Percentiles rank a stretch among this genome's conserved stretches.
Evolutionary conservation across 2,113 vertebrate genomes (phyloP).

Genomic region (Pseudolaguvia tuberculata): DNA sequence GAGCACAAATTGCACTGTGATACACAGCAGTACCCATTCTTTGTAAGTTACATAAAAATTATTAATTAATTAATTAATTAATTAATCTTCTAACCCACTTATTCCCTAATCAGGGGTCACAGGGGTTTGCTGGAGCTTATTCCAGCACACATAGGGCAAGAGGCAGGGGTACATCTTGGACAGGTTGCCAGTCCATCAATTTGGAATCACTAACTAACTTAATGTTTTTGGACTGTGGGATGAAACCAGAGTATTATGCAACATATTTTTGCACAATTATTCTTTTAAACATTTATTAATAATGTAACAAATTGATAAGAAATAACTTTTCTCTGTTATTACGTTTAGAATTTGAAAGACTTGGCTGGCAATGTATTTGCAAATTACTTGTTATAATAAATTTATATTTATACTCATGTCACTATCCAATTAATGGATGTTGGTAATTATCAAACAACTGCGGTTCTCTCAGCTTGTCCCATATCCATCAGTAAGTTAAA

Average conservation of each 20-base stretch:
- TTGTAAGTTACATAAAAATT: too few species aligned
- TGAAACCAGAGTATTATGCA: too few species aligned
- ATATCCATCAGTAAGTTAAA: slow-evolving; percentile 78
- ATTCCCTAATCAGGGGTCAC: too few species aligned
- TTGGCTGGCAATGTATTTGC: slow-evolving; percentile 57
- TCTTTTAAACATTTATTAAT: not conserved
- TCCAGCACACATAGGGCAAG: too few species aligned
- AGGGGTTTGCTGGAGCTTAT: too few species aligned
- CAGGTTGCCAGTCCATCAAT: too few species aligned
- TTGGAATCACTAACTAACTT: too few species aligned
- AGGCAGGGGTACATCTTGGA: too few species aligned
- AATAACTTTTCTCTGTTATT: not conserved
- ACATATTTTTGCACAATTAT: not conserved
- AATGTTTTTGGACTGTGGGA: too few species aligned
- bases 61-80: too few species aligned
- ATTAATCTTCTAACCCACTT: too few species aligned
- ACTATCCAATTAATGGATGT: slow-evolving; percentile 73
- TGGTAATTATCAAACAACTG: slow-evolving; percentile 74
- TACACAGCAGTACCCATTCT: not conserved
- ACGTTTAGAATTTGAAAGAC: not conserved
- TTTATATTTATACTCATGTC: slow-evolving; percentile 71
- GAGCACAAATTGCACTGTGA: not conserved
- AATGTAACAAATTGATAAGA: not conserved
- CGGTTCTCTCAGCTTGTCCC: slow-evolving; percentile 66
- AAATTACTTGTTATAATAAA: slow-evolving; percentile 66